Percentiles rank a stretch among this genome's conserved stretches.
Conservation (phyloP, 2,113 vertebrate genomes). For the Amazona vittata region DNA sequence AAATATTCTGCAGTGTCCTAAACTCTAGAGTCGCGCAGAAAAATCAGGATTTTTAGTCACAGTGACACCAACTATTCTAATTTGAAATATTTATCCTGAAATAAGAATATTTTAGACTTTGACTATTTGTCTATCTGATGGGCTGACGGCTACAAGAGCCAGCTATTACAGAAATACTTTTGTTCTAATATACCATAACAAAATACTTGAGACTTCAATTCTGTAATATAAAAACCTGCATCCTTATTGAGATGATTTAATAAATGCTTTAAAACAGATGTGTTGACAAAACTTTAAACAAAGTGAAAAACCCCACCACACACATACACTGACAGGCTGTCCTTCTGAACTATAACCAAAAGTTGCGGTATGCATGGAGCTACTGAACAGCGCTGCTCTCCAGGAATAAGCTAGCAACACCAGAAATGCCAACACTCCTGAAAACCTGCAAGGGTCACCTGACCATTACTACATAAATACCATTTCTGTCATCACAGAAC, state of each 20-base stretch:
- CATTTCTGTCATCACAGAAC: not conserved
- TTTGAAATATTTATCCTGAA: not conserved
- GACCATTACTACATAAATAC: not conserved
- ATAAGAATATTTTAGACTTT: not conserved
- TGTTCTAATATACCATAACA: not conserved
- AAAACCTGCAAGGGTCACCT: not conserved
- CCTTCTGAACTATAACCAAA: not conserved
- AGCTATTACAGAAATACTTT: not conserved
- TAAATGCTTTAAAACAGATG: constrained; percentile 39
- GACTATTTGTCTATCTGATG: not conserved
- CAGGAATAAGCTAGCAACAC: not conserved
- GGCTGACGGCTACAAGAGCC: not conserved
- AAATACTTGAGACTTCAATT: not conserved
- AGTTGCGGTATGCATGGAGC: not conserved
- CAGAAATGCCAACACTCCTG: not conserved
- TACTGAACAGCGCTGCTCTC: not conserved
- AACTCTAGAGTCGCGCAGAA: not conserved
- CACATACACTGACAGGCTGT: not conserved
- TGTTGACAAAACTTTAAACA: constrained; percentile 10
- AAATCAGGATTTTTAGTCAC: not conserved
- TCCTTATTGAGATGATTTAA: not conserved
- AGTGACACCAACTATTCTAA: not conserved
- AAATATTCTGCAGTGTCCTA: constrained; percentile 9
- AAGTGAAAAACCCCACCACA: not conserved
- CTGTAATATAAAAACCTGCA: not conserved